phyloP scores from a whole-genome alignment of 2,797 vertebrate species.

The Sebastes minor region DNA sequence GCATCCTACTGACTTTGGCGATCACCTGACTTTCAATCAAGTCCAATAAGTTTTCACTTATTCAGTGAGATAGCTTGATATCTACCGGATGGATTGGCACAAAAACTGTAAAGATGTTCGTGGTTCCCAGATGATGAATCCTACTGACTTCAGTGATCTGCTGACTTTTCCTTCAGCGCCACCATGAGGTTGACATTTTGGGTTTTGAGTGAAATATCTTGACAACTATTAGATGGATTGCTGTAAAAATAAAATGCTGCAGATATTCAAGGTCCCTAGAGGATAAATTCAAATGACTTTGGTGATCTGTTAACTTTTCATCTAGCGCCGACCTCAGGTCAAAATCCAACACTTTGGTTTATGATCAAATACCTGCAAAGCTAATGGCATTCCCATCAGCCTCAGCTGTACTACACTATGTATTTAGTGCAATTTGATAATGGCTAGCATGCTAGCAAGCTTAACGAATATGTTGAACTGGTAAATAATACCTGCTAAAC shows the following conservation, averaged over 20 bases:
- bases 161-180: background rate
- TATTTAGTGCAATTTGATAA: background rate
- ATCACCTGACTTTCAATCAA: background rate
- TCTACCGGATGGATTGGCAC: background rate
- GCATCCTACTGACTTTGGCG: background rate
- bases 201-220: background rate
- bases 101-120: background rate
- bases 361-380: too few species aligned
- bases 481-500: background rate
- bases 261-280: background rate
- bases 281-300: background rate
- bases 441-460: background rate
- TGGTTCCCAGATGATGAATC: background rate
- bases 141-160: background rate
- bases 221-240: too few species aligned
- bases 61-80: background rate
- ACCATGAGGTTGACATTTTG: too few species aligned
- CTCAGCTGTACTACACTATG: background rate
- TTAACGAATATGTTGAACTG: background rate
- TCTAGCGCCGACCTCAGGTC: rapidly evolving
- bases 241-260: background rate
- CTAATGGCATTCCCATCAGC: background rate
- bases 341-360: background rate
- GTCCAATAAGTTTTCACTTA: background rate
- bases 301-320: background rate